These are phyloP conservation scores for Carassius auratus DNA, from an alignment of 2,113 vertebrate genomes.

Conservation along the genomic window DNA sequence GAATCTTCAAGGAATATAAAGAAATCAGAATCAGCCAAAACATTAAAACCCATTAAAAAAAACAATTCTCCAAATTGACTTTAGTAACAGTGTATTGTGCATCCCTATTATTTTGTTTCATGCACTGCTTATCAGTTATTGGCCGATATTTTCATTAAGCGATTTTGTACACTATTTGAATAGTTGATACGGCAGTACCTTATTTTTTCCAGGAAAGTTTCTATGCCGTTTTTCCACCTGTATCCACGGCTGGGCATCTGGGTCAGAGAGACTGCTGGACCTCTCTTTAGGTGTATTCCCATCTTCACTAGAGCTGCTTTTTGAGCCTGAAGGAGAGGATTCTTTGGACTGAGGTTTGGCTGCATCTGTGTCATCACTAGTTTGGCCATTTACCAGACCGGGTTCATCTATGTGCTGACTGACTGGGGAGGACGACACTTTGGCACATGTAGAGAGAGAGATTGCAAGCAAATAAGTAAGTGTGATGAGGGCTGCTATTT, in stretches of 20 bases:
- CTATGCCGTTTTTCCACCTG: slow-evolving; percentile 88
- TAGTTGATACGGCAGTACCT: slow-evolving; percentile 70
- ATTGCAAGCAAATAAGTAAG: neutral
- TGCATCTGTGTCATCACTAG: slow-evolving; percentile 23
- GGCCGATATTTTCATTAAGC: no score
- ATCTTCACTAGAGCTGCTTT: slow-evolving; percentile 20
- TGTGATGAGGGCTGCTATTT: neutral
- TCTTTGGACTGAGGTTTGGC: slow-evolving; percentile 48
- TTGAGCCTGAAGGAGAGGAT: neutral
- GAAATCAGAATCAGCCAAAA: no score
- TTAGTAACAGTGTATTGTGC: no score
- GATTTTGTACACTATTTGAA: no score
- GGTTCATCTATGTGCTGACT: slow-evolving; percentile 55
- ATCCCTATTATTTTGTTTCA: no score
- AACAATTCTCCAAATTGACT: no score
- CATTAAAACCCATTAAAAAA: no score
- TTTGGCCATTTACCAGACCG: slow-evolving; percentile 29
- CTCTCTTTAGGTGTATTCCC: neutral
- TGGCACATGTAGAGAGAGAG: neutral
- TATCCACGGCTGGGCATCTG: slow-evolving; percentile 87
- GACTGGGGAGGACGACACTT: slow-evolving; percentile 60
- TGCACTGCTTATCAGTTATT: no score
- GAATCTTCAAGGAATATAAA: no score
- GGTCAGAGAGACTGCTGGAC: slow-evolving; percentile 80
- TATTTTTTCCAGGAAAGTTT: slow-evolving; percentile 75